These are phyloP conservation scores for Labeo catla DNA, from an alignment of 2,113 vertebrate species.

Conservation along the genomic window DNA sequence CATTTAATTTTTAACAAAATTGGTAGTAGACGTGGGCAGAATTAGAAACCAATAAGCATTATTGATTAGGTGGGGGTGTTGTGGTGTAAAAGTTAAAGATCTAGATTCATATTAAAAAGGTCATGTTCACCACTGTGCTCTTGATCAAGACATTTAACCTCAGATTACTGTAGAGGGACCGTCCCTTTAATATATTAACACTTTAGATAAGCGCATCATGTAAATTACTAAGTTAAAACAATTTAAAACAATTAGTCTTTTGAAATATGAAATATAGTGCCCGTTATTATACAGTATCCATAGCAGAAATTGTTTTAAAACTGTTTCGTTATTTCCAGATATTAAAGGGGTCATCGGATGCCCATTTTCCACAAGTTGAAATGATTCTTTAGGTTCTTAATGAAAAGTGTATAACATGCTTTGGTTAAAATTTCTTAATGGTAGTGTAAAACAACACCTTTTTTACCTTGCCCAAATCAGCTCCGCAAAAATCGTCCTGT, in stretches of 20 bases:
- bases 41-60: not conserved
- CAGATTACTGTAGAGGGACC: not conserved
- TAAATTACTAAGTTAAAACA: not conserved
- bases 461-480: too few relatives aligned
- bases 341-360: too few relatives aligned
- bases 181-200: not conserved
- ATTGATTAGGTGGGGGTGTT: not conserved
- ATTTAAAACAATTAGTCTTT: not conserved
- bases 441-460: too few relatives aligned
- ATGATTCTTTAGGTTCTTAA: too few relatives aligned
- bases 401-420: too few relatives aligned
- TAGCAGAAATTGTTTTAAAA: not conserved
- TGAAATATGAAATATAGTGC: not conserved
- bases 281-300: not conserved
- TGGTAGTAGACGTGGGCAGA: not conserved
- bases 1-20: not conserved
- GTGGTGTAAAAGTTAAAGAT: not conserved
- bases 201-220: not conserved
- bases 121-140: not conserved
- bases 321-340: not conserved
- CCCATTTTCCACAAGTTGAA: too few relatives aligned
- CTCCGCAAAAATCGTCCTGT: too few relatives aligned
- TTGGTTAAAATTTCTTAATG: too few relatives aligned
- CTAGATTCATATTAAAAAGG: constrained; percentile 31
- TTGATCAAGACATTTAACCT: not conserved